Conservation (phyloP, 2,113 vertebrate genomes). For the Ranitomeya variabilis region DNA sequence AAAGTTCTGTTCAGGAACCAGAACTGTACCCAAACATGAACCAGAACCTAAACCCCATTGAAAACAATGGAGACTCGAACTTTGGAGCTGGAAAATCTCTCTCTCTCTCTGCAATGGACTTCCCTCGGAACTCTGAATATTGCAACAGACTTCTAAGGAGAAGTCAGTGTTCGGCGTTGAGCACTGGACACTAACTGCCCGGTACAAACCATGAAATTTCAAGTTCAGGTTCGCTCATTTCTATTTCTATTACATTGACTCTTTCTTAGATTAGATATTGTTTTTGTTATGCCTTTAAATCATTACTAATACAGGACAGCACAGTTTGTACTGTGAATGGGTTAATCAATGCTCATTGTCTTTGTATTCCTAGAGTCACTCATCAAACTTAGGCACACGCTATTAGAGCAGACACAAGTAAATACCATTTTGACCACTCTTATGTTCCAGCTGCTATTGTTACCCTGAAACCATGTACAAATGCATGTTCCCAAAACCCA, state of each 20-base stretch:
- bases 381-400: background rate
- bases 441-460: conserved; percentile 10
- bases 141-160: no score
- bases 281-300: background rate
- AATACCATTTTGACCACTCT: background rate
- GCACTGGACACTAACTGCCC: no score
- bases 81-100: no score
- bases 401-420: background rate
- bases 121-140: no score
- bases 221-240: no score
- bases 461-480: background rate
- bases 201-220: no score
- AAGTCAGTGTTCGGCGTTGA: no score
- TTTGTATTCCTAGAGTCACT: background rate
- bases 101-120: no score
- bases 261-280: background rate
- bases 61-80: no score
- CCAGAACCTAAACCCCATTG: no score
- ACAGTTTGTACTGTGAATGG: background rate
- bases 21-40: no score
- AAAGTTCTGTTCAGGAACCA: no score
- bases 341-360: background rate
- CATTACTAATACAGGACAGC: background rate
- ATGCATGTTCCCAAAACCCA: background rate
- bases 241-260: background rate